phyloP scores from a whole-genome alignment of 2,113 vertebrate genomes.

The Rhinopomastus cyanomelas region DNA sequence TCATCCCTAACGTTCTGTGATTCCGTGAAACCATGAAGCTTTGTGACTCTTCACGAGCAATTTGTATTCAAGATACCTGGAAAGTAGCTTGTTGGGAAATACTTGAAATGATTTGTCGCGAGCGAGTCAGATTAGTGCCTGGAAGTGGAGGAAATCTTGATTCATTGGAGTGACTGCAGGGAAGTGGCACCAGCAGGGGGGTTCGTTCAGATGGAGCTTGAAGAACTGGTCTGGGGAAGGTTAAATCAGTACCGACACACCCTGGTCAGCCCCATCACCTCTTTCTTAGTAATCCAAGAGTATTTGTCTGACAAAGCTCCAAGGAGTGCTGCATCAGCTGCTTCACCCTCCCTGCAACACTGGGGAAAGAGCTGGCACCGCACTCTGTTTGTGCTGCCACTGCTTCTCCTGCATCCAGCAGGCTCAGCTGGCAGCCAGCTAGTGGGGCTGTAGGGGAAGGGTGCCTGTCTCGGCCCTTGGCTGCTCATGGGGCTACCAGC shows the following conservation, averaged over 20 bases:
- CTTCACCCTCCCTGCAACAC: not conserved
- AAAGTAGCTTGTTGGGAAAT: not conserved
- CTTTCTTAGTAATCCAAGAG: not conserved
- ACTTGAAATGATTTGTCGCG: not conserved
- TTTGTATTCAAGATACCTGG: not conserved
- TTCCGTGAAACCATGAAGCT: fast-evolving
- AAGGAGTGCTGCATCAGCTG: constrained; percentile 15
- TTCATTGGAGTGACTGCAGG: not conserved
- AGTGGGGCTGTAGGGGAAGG: not conserved
- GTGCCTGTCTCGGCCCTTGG: not conserved
- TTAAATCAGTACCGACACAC: not conserved
- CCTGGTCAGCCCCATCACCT: not conserved
- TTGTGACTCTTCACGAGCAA: not conserved
- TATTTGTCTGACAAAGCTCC: not conserved
- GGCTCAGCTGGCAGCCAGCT: not conserved
- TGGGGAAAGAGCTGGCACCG: not conserved
- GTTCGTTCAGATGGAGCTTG: not conserved
- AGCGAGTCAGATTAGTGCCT: not conserved
- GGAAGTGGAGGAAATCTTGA: not conserved
- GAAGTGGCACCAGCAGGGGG: not conserved
- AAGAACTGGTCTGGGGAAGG: not conserved
- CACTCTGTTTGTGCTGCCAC: not conserved
- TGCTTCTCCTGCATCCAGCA: not conserved
- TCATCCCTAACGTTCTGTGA: no score
- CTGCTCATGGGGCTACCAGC: not conserved